Conservation (phyloP, 2,797 vertebrate genomes). For the Channa striata region DNA sequence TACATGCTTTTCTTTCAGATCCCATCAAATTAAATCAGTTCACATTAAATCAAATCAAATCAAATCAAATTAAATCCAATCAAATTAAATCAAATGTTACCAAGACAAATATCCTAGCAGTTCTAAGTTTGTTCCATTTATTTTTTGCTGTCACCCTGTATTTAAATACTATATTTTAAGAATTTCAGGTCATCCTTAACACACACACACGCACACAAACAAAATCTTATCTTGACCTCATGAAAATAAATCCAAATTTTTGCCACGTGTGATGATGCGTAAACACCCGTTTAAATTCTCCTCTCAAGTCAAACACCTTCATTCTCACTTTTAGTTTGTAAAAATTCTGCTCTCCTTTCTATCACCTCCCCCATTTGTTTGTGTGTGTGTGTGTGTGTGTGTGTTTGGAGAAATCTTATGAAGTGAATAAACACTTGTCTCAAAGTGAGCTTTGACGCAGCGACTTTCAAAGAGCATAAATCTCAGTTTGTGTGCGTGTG, state of each 20-base stretch:
- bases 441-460: constrained; percentile 49
- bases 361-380: constrained; percentile 60
- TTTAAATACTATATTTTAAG: background rate
- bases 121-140: background rate
- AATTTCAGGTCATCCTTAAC: background rate
- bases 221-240: background rate
- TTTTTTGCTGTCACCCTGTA: constrained; percentile 2
- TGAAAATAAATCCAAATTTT: background rate
- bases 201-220: background rate
- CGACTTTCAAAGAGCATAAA: constrained; percentile 29
- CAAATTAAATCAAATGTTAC: constrained; percentile 17
- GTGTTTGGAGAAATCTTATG: constrained; percentile 57
- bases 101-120: background rate
- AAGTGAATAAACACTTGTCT: constrained; percentile 54
- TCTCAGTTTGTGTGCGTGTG: constrained; percentile 18
- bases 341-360: constrained; percentile 42
- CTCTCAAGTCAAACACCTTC: constrained; percentile 21
- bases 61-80: constrained; percentile 30
- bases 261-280: constrained; percentile 18
- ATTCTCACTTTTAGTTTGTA: constrained; percentile 12
- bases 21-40: constrained; percentile 19
- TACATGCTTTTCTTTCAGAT: background rate
- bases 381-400: too few relatives aligned
- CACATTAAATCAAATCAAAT: constrained; percentile 19
- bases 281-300: constrained; percentile 19